Evolutionary conservation across 2,797 vertebrate species (phyloP), one percentile per base, ranked within the genome.

Genomic region (Calcarius lapponicus): DNA sequence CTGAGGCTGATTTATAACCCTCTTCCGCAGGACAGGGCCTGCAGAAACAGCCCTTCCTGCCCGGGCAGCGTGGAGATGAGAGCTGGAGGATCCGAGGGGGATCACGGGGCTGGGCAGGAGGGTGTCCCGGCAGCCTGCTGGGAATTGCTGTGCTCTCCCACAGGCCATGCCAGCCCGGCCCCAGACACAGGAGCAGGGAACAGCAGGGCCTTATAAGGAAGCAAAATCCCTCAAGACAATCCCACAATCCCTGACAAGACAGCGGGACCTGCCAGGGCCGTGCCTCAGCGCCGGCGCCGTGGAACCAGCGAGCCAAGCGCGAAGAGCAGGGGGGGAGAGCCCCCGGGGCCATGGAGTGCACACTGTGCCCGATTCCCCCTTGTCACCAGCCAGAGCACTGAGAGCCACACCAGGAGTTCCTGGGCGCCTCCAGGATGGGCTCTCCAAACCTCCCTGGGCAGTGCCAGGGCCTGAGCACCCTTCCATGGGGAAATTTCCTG

Each of bases 191-290:
- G 83, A 93, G 86, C 32, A 7, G 24, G 53, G 92, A 95, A n/a
- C 83, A 89, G 95, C 96, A 95, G 96, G 91, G 78, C 97, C 97
- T 97, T 98, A 97, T 97, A 98, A 98, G 98, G 98, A 96, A 97
- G 83, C 58, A 40, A 95, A 98, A 87, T 29, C 7, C 89, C 96
- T 93, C 53, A 56, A 22, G 20, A 15, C 31, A 32, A 32, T 54
- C 53, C 31, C 53, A 21, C 53, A 54, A 13, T 32, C 53, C 20
- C 53, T 56, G 53, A n/a, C 53, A n/a, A 22, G 53, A 90, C 90
- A 70, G 86, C 60, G 89, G 65, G 67, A 57, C 22, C 56, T 34
- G 56, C 56, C 56, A 25, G 56, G 56, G 67, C 94, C n/a, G 10
- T 31, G 78, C 83, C 92, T 96, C 96, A 92, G 80, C 31, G 1